A percentile compares a stretch with the other conserved stretches of the same genome.
Evolutionary conservation across 2,797 vertebrate species (phyloP).

Genomic region (Lacerta bilineata): DNA sequence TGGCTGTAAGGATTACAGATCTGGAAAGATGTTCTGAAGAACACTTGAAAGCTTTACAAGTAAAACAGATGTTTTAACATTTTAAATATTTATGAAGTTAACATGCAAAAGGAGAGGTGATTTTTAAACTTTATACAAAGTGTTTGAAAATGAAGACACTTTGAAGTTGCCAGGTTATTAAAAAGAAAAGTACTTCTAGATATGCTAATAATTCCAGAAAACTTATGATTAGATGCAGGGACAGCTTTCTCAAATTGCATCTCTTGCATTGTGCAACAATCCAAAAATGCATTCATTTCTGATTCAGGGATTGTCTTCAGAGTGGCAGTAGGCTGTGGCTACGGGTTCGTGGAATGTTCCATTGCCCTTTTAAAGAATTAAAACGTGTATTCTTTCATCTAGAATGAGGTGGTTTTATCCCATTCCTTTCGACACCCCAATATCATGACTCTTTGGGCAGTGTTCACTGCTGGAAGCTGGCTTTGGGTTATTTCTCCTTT

Average conservation of each 20-base stretch:
- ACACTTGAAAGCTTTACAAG: slow-evolving; percentile 92
- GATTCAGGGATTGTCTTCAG: slow-evolving; percentile 1
- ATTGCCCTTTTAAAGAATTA: neutral
- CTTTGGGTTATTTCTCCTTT: slow-evolving; percentile 96
- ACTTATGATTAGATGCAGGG: neutral
- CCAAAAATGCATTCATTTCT: neutral
- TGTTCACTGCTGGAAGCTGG: slow-evolving; percentile 93
- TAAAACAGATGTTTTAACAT: slow-evolving; percentile 70
- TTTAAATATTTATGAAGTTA: neutral
- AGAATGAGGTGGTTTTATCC: slow-evolving; percentile 93
- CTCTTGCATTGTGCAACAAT: slow-evolving; percentile 28
- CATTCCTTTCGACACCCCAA: slow-evolving; percentile 92
- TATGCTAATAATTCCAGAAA: slow-evolving; percentile 19
- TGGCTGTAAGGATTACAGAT: slow-evolving; percentile 93
- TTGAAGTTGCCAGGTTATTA: neutral
- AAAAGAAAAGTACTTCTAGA: neutral
- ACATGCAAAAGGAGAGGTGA: neutral
- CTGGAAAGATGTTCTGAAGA: slow-evolving; percentile 95
- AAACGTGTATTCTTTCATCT: slow-evolving; percentile 59
- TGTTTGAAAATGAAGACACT: neutral
- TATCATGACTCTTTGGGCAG: slow-evolving; percentile 91
- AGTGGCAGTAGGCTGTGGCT: neutral
- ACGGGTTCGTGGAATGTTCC: neutral
- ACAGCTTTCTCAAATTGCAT: neutral
- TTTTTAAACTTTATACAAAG: neutral